Evolutionary conservation across 2,113 vertebrate genomes (phyloP), one percentile per base, ranked within the genome.

Genomic region (Clarias batrachus): DNA sequence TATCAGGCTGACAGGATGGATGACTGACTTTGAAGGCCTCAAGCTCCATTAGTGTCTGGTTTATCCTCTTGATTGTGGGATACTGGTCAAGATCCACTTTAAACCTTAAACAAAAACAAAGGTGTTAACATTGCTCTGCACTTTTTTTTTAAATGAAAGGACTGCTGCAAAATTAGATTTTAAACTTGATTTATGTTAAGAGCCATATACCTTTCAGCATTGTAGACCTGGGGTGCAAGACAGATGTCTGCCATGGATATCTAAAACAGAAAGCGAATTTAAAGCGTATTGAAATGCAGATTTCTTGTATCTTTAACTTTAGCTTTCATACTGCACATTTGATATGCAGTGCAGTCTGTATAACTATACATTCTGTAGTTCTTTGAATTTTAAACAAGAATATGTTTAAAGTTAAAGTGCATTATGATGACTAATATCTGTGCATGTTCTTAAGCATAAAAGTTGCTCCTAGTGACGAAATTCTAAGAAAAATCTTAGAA

Each of bases 191-290:
- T 81, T 37, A 37, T 79, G 10, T 17, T 3, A 66, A 80, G 77
- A 54, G 27, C 27, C 11, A 30, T 90, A 92, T 95, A 99, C 98
- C 98, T 97, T 74, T 97, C 95, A 85, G 98, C 97, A 80, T 99
- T 99, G 92, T 93, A 95, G 91, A 98, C 97, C 88, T 99, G 98
- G 86, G 98, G 98, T 1, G 92, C 97, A 91, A 99, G 94, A 93
- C 97, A 99, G 82, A 98, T 92, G 89, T 99, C 98, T 80, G 98
- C 98, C 96, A 99, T 95, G 76, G 98, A 96, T 82, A 99, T 94
- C 98, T 99, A 87, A 79, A 91, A 86, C 10, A 27, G 76, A 37
- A 7, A 27, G 2, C 30, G 2, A 74, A n/a, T 48, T 65, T 41
- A 37, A 73, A 63, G 3, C 54, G 71, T 14, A n/a, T 23, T 70